These are phyloP conservation scores for Petrocephalus schoutedeni DNA, from an alignment of 2,797 vertebrate species.

Conservation along the genomic window DNA sequence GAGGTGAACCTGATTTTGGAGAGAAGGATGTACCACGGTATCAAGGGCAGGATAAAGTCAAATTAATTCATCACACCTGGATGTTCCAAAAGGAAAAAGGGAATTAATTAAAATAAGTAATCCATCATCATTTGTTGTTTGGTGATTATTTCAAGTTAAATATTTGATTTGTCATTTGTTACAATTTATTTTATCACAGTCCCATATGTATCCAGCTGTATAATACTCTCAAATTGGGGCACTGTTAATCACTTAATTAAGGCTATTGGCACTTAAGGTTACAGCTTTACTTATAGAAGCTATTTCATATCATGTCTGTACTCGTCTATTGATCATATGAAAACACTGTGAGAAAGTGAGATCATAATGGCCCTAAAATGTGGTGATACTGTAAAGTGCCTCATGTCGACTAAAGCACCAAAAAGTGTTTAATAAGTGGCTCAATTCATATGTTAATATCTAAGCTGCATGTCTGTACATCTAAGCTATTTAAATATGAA, in stretches of 20 bases:
- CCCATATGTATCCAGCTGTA: slow-evolving; percentile 5
- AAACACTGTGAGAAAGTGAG: background rate
- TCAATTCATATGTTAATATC: background rate
- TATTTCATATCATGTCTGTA: background rate
- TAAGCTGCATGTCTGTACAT: background rate
- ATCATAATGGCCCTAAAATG: background rate
- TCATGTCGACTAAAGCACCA: background rate
- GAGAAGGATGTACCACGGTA: background rate
- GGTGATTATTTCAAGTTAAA: background rate
- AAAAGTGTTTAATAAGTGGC: background rate
- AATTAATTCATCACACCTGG: background rate
- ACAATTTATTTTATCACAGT: slow-evolving; percentile 1
- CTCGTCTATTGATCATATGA: background rate
- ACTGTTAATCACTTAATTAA: background rate
- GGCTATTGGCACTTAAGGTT: background rate
- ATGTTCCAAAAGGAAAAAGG: background rate
- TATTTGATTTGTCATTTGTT: slow-evolving; percentile 6
- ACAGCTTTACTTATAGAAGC: background rate
- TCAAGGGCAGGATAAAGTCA: background rate
- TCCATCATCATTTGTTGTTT: slow-evolving; percentile 17
- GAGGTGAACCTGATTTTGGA: background rate
- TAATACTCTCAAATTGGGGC: background rate
- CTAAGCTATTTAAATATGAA: background rate
- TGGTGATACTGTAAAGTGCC: background rate
- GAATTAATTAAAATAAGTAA: slow-evolving; percentile 10